Base-by-base conservation (phyloP, 2,797 vertebrate species). In the Falco novaeseelandiae region DNA sequence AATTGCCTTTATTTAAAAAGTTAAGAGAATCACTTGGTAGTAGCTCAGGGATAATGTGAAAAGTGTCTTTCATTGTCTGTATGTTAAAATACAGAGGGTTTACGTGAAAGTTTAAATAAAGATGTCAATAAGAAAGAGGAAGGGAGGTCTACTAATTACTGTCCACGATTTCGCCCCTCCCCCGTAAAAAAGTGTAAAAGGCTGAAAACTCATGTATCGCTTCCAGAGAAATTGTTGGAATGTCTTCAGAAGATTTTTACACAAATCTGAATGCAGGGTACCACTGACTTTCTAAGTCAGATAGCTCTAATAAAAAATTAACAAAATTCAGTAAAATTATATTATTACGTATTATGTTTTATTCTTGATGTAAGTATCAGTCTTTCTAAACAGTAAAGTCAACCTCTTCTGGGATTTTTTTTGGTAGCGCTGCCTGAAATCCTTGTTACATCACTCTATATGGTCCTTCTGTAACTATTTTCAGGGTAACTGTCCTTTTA, bases 1-100 rank as follows among this genome's bases (percentile, higher is more conserved):
- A 40, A 69, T 71, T 84, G 10, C 8, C 29, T 52, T 87, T 91
- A 38, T 93, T 89, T 95, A 62, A 77, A 46, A 85, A 69, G 7
- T 52, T 10, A 55, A 51, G 59, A 65, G 32, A 74, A 90, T 66
- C 20, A 87, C 76, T 4, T 4, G 5, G 8, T 71, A 57, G 27
- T n/a, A 78, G 81, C 30, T 16, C 19, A 48, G 48, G 19, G 62
- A 13, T 42, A 38, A n/a, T 7, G 3, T 49, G 30, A 42, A 38
- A 69, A 59, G 20, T 55, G 25, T 14, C 20, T 42, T 72, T 80
- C 19, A 22, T 78, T 7, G 8, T 22, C 67, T 25, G 8, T 61
- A 3, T 7, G 32, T 69, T 61, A 55, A 77, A 67, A 30, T 78
- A 19, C 2, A 14, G 29, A 29, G 16, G 38, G 10, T 69, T 89